Evolutionary conservation across 2,797 vertebrate genomes (phyloP), one percentile per base, ranked within the genome.

Genomic region (Coccyzus lansbergi): DNA sequence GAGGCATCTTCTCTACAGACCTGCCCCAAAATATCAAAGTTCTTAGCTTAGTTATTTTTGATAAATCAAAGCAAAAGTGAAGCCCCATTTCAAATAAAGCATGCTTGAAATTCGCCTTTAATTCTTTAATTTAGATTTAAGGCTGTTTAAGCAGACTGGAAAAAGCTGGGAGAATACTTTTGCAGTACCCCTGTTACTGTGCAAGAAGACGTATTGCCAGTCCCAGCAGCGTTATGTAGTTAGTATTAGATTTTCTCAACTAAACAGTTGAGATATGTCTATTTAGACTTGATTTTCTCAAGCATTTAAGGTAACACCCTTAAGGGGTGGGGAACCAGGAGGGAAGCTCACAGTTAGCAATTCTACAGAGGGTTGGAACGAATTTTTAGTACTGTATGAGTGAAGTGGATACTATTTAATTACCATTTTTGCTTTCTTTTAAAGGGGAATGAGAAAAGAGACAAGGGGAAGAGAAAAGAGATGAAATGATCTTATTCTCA

Each of bases 241-340:
- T 91, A 94, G 24, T 86, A 63, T 85, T 69, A 83, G 34, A 83
- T 93, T 92, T 95, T 83, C 86, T 70, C 91, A 88, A 90, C 88
- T 69, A 76, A 93, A 93, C 29, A 79, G 29, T 63, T 71, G 65
- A 70, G 64, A 53, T 71, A 15, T 80, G 52, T 80, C 75, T 96
- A 31, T 69, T 84, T 83, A 75, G 86, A 93, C 68, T 63, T 83
- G 63, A 81, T 96, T 95, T 95, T 93, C 75, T 90, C 79, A 91
- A 94, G 75, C 63, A 48, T 53, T 55, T 82, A 83, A 94, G 88
- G 86, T 82, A 86, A 72, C 48, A 76, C 48, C 78, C 86, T 67
- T 90, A 79, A 85, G 63, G 72, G 81, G 34, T 91, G 19, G 46
- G 55, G 76, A 25, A 87, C 62, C 69, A 80, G 33, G 70, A 87